Conservation (phyloP, 2,797 vertebrate species). For the Malacoraja senta region DNA sequence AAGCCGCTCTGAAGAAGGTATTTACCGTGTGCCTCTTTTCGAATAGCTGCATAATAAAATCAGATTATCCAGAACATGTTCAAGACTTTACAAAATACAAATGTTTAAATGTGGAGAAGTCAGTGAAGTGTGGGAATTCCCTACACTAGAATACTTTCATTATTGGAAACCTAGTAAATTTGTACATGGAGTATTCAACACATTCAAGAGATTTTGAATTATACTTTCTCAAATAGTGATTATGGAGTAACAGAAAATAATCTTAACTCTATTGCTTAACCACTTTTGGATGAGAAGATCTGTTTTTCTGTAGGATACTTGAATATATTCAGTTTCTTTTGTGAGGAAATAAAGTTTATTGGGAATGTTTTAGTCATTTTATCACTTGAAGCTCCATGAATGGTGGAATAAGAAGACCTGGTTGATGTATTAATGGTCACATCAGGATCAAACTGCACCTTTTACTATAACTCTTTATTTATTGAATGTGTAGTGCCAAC, state of each 20-base stretch:
- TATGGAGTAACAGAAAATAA: background rate
- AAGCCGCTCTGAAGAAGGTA: constrained; percentile 83
- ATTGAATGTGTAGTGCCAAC: background rate
- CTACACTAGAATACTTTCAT: background rate
- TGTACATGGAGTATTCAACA: background rate
- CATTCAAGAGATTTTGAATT: background rate
- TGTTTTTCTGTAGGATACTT: background rate
- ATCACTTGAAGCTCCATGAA: no score
- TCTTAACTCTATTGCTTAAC: background rate
- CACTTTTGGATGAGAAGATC: background rate
- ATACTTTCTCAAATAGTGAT: background rate
- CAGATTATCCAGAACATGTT: background rate
- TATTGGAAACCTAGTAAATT: background rate
- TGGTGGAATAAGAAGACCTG: background rate
- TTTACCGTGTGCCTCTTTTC: background rate
- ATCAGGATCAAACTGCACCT: background rate
- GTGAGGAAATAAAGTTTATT: background rate
- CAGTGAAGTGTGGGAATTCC: background rate
- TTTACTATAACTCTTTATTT: background rate
- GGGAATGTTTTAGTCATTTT: background rate
- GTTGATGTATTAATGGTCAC: background rate
- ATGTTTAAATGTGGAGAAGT: background rate
- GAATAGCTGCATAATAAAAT: background rate
- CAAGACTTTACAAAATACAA: background rate
- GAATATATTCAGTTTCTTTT: background rate